Conservation (phyloP, 2,797 vertebrate species). For the Parambassis ranga region DNA sequence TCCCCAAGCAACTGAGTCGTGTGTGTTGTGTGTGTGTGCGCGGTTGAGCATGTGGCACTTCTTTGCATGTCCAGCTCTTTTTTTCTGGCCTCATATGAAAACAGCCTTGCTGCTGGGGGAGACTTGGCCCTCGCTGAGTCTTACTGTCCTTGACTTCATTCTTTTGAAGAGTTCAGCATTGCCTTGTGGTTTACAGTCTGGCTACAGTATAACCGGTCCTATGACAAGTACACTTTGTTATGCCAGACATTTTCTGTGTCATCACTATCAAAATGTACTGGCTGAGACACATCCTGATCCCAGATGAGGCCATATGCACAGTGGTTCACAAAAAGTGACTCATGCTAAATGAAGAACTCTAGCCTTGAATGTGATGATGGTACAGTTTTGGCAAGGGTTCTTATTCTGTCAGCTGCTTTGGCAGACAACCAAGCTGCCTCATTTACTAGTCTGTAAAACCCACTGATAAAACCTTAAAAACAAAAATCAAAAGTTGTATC, state of each 20-base stretch:
- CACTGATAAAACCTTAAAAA: neutral
- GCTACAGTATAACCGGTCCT: conserved; percentile 37
- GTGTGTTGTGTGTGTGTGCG: conserved; percentile 7
- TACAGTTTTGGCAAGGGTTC: conserved; percentile 8
- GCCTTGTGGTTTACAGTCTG: conserved; percentile 50
- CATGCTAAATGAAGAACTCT: conserved; percentile 26
- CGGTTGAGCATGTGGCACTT: conserved; percentile 1
- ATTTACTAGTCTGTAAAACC: conserved; percentile 10
- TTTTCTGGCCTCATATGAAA: conserved; percentile 7
- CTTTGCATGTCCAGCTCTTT: conserved; percentile 6
- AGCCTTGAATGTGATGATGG: conserved; percentile 26
- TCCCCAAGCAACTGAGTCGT: conserved; percentile 6
- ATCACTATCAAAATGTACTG: conserved; percentile 32
- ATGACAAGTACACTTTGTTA: conserved; percentile 50
- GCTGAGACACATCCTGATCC: conserved; percentile 59
- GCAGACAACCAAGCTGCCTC: neutral
- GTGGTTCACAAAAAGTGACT: conserved; percentile 49
- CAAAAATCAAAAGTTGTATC: neutral
- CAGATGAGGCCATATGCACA: conserved; percentile 36
- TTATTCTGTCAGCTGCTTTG: conserved; percentile 16
- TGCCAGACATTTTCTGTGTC: conserved; percentile 60
- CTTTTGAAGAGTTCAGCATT: conserved; percentile 24
- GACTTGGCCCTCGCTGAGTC: conserved; percentile 7
- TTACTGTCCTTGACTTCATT: conserved; percentile 40
- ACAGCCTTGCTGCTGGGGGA: conserved; percentile 13